Conservation (phyloP, 2,888 invertebrate genomes). For the Spisula solida region DNA sequence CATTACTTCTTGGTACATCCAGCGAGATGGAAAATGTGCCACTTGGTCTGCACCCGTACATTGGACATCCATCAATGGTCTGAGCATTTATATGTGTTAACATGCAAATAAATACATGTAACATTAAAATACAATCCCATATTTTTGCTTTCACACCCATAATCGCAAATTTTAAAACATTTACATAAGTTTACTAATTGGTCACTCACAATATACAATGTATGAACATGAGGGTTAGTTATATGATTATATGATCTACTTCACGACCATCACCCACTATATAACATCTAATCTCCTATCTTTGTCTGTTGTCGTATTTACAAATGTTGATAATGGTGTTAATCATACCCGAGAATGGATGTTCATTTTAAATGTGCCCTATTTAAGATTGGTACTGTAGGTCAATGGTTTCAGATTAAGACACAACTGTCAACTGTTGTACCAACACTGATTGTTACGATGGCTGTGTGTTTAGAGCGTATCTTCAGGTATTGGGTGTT, state of each 20-base stretch:
- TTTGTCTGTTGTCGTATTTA: not conserved
- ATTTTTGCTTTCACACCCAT: not conserved
- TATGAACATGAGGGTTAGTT: not conserved
- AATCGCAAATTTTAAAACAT: not conserved
- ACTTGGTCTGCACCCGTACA: conserved; percentile 75
- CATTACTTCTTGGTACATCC: conserved; percentile 62
- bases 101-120: not conserved
- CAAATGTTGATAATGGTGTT: not conserved
- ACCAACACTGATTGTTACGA: no score
- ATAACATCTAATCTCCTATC: not conserved
- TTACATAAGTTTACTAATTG: no score
- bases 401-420: no score
- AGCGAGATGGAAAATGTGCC: conserved; percentile 74
- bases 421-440: no score
- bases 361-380: no score
- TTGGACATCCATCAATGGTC: conserved; percentile 73
- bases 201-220: no score
- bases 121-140: not conserved
- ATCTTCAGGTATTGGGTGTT: no score
- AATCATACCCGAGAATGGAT: no score
- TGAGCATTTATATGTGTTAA: conserved; percentile 65
- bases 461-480: no score
- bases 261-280: not conserved
- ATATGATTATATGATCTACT: not conserved
- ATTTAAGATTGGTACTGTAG: no score